Evolutionary conservation across 2,797 vertebrate genomes (phyloP), one percentile per base, ranked within the genome.

Genomic region (Acestrorhynchus altus): DNA sequence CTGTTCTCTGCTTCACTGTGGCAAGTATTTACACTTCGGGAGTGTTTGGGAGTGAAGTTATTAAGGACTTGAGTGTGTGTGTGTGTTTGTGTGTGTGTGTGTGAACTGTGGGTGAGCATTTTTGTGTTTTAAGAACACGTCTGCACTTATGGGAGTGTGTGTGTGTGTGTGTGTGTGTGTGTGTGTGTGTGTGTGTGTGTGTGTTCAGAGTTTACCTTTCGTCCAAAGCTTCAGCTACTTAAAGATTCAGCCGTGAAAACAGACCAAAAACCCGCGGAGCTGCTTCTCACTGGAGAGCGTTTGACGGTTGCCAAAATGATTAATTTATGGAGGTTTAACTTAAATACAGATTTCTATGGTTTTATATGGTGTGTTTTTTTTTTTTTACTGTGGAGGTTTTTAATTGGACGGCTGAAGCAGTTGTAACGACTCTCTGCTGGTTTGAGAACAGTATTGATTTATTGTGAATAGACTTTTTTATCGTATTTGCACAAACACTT

Each of bases 221-320:
- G 78, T 84, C 85, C 85, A 87, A 88, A 89, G 86, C 60, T 82
- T 77, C 39, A 77, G 66, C 71, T 77, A 72, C 73, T 83, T 51
- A 47, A 63, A 78, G 51, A 76, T 77, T 82, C 64, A 81, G 78
- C 72, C 77, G 83, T 75, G 40, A 56, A 79, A 85, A 64, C 61
- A 61, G 8, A 79, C 54, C 69, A 63, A 81, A 80, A 54, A 28
- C 31, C 16, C 56, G 44, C 20, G 22, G 65, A 76, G 70, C 68
- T 77, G 81, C 7, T 47, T 88, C 86, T 83, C 81, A 86, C 78
- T 87, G 85, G 85, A 87, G 60, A 74, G 28, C 54, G 74, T 87
- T 85, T 81, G 31, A 82, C 79, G 84, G 85, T 88, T 90, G 86
- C 84, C 88, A 90, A 87, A 89, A 88, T 81, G 72, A 40, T 26